Conservation (phyloP, 2,888 invertebrate genomes). For the Tethea ocularis region DNA sequence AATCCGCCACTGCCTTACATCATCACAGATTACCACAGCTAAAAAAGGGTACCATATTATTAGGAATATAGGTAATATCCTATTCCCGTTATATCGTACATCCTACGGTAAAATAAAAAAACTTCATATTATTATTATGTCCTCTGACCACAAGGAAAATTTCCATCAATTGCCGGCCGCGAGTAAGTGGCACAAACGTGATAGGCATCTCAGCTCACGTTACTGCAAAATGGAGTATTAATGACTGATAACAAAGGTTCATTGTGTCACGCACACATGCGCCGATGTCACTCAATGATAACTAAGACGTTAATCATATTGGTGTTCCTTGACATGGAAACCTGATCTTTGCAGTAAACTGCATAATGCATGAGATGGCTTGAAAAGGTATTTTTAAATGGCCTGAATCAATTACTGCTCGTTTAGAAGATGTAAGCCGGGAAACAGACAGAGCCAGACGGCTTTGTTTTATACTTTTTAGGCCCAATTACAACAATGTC, state of each 20-base stretch:
- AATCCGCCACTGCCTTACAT: too few species aligned
- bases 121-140: background rate
- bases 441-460: too few species aligned
- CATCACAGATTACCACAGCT: too few species aligned
- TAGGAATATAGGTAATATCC: too few species aligned
- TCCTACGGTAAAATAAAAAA: background rate
- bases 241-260: constrained; percentile 52
- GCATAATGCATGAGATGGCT: too few species aligned
- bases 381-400: too few species aligned
- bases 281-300: constrained; percentile 27
- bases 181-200: background rate
- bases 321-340: background rate
- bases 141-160: constrained; percentile 1
- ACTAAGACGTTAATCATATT: constrained; percentile 20
- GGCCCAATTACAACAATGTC: too few species aligned
- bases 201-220: constrained; percentile 28
- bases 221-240: constrained; percentile 35
- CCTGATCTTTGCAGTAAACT: background rate
- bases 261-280: constrained; percentile 41
- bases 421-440: too few species aligned
- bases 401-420: background rate
- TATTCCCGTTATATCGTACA: too few species aligned
- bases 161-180: background rate
- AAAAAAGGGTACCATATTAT: too few species aligned
- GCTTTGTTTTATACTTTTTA: too few species aligned